Percentiles rank a stretch among this genome's conserved stretches.
These are phyloP conservation scores for Chironomus striatipennis DNA, from an alignment of 1,140 invertebrate species.

Conservation along the genomic window DNA sequence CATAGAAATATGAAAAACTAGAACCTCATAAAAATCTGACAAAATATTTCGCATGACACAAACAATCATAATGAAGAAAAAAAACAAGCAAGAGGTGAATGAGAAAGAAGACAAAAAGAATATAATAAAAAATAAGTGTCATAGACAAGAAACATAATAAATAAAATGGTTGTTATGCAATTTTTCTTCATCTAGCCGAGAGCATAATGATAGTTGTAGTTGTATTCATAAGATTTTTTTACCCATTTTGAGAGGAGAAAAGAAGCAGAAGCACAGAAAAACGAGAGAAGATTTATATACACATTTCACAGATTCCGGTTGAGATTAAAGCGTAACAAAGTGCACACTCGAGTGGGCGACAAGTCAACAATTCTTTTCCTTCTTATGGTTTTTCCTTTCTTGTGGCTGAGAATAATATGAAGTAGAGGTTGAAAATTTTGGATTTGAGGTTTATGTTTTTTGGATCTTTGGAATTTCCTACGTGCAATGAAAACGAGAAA, in stretches of 20 bases:
- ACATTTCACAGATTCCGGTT: not conserved
- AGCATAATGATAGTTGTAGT: conserved; percentile 2
- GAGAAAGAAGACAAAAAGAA: not conserved
- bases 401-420: too few relatives aligned
- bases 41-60: too few relatives aligned
- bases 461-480: too few relatives aligned
- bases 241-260: too few relatives aligned
- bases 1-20: too few relatives aligned
- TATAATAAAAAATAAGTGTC: not conserved
- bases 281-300: not conserved
- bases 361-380: not conserved
- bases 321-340: conserved; percentile 1
- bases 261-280: not conserved
- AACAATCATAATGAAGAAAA: too few relatives aligned
- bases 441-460: too few relatives aligned
- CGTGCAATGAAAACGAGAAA: too few relatives aligned
- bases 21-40: too few relatives aligned
- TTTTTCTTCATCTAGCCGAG: not conserved
- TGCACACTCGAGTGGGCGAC: not conserved
- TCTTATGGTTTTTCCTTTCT: not conserved
- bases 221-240: not conserved
- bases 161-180: conserved; percentile 14
- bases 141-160: not conserved
- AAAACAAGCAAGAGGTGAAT: too few relatives aligned
- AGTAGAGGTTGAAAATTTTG: too few relatives aligned